Percentiles rank a stretch among this genome's conserved stretches.
phyloP scores from a whole-genome alignment of 2,888 invertebrate species.

The Dasysyrphus tricinctus region DNA sequence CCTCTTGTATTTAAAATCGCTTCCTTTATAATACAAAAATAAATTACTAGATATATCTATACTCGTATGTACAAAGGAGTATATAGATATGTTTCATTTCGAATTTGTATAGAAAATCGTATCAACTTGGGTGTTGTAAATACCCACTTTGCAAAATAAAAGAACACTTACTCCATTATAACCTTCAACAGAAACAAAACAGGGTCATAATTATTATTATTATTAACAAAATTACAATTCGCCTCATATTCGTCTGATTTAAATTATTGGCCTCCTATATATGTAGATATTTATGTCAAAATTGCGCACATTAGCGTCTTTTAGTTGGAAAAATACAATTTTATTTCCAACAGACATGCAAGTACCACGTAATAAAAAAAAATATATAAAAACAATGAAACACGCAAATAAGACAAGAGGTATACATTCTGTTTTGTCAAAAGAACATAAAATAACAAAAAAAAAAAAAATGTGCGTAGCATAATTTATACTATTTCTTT shows the following conservation, averaged over 20 bases:
- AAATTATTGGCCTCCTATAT: slow-evolving; percentile 34
- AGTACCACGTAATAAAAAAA: not conserved
- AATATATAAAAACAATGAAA: slow-evolving; percentile 8
- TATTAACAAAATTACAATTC: slow-evolving; percentile 42
- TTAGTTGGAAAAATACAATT: slow-evolving; percentile 30
- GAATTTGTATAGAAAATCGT: not conserved
- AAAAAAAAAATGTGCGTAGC: slow-evolving; percentile 1
- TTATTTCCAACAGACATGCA: slow-evolving; percentile 28
- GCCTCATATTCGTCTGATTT: slow-evolving; percentile 51
- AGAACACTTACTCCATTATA: slow-evolving; percentile 31
- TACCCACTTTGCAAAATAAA: slow-evolving; percentile 7
- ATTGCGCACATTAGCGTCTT: slow-evolving; percentile 54
- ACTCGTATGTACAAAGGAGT: no score
- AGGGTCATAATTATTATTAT: slow-evolving; percentile 46
- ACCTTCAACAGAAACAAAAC: slow-evolving; percentile 48
- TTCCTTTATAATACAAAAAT: no score
- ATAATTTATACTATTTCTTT: not conserved
- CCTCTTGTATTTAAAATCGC: no score
- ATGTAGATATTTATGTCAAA: slow-evolving; percentile 5
- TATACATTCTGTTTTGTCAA: not conserved
- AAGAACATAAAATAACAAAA: not conserved
- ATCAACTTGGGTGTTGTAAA: not conserved
- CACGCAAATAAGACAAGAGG: slow-evolving; percentile 13
- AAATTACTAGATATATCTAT: no score
- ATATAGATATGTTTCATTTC: slow-evolving; percentile 5